Evolutionary conservation across 2,888 invertebrate species (phyloP), one percentile per base, ranked within the genome.

Genomic region (Meta bourneti): DNA sequence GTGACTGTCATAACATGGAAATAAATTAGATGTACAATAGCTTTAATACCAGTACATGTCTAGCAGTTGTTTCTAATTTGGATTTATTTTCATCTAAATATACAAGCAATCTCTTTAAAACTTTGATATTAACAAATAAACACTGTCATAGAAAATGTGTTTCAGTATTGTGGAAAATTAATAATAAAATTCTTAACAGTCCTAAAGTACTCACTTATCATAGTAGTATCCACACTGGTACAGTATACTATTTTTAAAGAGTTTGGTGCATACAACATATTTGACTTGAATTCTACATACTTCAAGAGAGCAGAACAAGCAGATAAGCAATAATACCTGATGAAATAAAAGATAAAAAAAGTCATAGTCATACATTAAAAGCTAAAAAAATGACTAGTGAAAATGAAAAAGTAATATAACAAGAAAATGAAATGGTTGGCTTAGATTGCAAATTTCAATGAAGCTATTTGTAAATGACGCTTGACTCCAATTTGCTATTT

Each of bases 221-320:
- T 96, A 94, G 97, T 97, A 11, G 97, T 97, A 91, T 97, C 96
- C 95, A 98, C 97, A 16, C 97, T 97, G 19, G 97, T 97, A 95
- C 97, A 96, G 94, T 97, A 98, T 93, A 97, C 96, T 61, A 98
- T 96, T 95, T 97, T 97, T 92, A 99, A 95, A 0, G 98, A 97
- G 94, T 96, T 96, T 84, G 96, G 96, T 0, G 97, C 96, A 95
- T 97, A 98, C 20, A 96, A 96, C 20, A 97, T 95, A 93, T 97
- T 97, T 94, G 97, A 97, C 89, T 97, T 96, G 93, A 96, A 96
- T 95, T 98, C 98, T 0, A 98, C 96, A 94, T 98, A 98, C 94
- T 97, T 97, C 6, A 98, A 94, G 5, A 98, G 96, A 6, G 98
- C 98, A 19, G 97, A 96, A n/a, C 97, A 96, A 0, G 98, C 97